These are phyloP conservation scores for Pseudopipra pipra DNA, from an alignment of 2,113 vertebrate species.

Conservation along the genomic window DNA sequence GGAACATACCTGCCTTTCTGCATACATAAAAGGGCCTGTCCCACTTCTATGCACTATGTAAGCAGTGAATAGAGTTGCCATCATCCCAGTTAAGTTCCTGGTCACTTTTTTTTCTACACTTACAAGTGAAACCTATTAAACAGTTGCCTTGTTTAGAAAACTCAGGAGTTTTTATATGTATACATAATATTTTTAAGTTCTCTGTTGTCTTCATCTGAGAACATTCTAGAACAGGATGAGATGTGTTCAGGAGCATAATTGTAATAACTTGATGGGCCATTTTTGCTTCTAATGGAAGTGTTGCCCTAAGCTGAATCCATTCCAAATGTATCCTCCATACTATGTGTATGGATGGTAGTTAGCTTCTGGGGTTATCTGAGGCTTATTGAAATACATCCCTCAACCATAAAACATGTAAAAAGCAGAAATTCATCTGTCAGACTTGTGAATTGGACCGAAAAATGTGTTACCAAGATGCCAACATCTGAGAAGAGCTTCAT, in stretches of 20 bases:
- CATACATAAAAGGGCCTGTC: neutral
- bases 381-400: neutral
- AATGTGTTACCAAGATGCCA: neutral
- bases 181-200: neutral
- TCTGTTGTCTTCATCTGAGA: neutral
- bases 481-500: neutral
- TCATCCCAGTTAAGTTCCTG: neutral
- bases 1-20: neutral
- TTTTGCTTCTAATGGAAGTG: neutral
- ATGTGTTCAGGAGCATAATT: neutral
- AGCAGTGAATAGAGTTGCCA: neutral
- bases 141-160: neutral
- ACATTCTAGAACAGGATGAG: neutral
- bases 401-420: neutral
- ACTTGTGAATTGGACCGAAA: neutral
- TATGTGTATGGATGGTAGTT: neutral
- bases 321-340: neutral
- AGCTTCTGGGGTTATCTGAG: neutral
- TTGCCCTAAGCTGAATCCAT: neutral
- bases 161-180: accelerated
- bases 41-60: neutral
- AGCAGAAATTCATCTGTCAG: neutral
- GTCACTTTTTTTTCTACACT: neutral
- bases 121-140: neutral
- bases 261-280: neutral